Evolutionary conservation across 92 coral and sea anemone species (phyloP), one percentile per base, ranked within the genome.

Genomic region (Phenganax marumi): DNA sequence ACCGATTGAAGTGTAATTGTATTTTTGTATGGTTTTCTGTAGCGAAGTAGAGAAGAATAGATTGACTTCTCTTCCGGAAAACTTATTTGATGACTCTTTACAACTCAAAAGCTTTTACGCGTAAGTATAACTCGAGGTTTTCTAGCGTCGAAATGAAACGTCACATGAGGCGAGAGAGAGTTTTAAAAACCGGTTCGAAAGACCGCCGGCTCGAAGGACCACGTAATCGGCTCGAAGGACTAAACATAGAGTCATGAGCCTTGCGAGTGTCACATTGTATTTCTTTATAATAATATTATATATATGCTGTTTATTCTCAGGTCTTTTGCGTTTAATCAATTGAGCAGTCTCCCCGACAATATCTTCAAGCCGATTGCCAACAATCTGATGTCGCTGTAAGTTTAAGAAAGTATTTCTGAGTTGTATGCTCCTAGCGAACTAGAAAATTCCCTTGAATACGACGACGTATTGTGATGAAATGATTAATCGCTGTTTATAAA

Each of bases 281-380:
- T 10, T 63, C 12, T 5, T 63, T 23, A 1, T 12, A 12, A 63
- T 10, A 18, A 23, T 63, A 10, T 10, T 18, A 2, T 12, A 63
- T 18, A 12, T 63, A 10, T 63, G 21, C 11, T 18, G 26, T 72
- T 18, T n/a, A 51, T 51, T 52, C 54, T 21, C 81, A 76, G 81
- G 46, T 56, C 50, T 3, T 25, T 76, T 48, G 52, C 19, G 9
- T 6, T 6, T 6, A 76, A 76, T 76, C 81, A 24, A 26, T 49
- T 76, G 9, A 76, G 52, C 33, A 76, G 81, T 21, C 68, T 76
- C 12, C 81, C 81, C 0, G 46, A 57, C 39, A 21, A 56, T 54
- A 54, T 76, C 52, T 56, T 76, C 68, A 43, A 23, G 49, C 52
- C 81, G 12, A 39, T 76, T 54, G n/a, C 63, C 8, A 57, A 76